Conservation (phyloP, 2,797 vertebrate species). For the Glyptemys insculpta region DNA sequence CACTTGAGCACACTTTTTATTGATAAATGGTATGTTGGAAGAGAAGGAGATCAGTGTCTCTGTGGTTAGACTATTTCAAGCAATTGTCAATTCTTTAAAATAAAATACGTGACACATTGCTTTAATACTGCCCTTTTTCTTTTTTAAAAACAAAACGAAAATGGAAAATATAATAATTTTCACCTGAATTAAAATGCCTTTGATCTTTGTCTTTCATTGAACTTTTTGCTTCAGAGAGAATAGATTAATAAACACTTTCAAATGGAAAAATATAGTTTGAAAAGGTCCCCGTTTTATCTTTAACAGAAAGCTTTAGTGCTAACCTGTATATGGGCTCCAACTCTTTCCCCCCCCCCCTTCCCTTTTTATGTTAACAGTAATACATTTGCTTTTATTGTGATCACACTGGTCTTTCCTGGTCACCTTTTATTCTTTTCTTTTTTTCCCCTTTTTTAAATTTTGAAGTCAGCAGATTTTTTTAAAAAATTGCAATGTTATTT, state of each 20-base stretch:
- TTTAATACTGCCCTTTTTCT: not conserved
- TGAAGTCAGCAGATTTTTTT: constrained; percentile 47
- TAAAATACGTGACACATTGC: not conserved
- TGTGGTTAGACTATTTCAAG: not conserved
- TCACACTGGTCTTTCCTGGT: constrained; percentile 45
- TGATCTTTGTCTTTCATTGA: constrained; percentile 69
- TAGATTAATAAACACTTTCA: constrained; percentile 74
- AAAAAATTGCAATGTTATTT: constrained; percentile 63
- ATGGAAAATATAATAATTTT: not conserved
- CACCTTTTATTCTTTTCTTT: constrained; percentile 29
- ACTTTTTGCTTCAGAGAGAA: constrained; percentile 72
- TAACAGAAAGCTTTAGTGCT: constrained; percentile 5
- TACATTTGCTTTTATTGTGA: constrained; percentile 39
- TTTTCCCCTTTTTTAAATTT: constrained; percentile 21
- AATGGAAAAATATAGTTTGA: constrained; percentile 57
- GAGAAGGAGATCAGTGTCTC: not conserved
- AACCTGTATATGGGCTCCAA: not conserved
- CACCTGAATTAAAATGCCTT: constrained; percentile 72
- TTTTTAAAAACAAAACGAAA: not conserved
- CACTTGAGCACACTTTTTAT: not conserved
- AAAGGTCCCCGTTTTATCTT: constrained; percentile 57
- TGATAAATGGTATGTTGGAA: not conserved
- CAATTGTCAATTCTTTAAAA: not conserved
- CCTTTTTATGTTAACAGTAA: constrained; percentile 42
- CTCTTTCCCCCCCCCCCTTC: not conserved